Evolutionary conservation across 2,888 invertebrate genomes (phyloP), one percentile per base, ranked within the genome.

Genomic region (Tryphoninae sp.): DNA sequence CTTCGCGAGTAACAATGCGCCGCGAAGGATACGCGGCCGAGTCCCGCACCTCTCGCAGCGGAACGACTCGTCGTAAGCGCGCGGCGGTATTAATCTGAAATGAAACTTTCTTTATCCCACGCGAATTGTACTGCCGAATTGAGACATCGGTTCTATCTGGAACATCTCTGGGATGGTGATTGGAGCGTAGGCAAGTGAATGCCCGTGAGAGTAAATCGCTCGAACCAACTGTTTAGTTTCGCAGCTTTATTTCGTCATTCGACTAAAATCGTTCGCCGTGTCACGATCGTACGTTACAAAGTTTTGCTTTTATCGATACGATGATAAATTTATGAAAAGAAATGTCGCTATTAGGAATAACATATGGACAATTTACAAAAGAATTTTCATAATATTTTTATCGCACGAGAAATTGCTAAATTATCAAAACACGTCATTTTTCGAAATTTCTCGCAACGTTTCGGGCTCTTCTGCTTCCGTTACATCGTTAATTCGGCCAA

Each of bases 1-100:
- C 51, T 65, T 49, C 62, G 51, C 22, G 80, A 76, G 76, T 76
- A 80, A 80, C 80, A 80, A 76, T 80, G 76, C 59, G 75, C 22
- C 45, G 64, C 19, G 53, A 40, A 59, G 23, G 8, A 74, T 80
- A 69, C 71, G 59, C 53, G 58, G 71, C 49, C 22, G 22, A 64
- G 64, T 62, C 42, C 62, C 62, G 16, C 23, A 59, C 23, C 23
- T 59, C 23, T 23, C 42, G 40, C 40, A 11, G 9, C 33, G 59
- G 6, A 7, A 33, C 59, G n/a, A n/a, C 42, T 65, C 75, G 49
- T 65, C 75, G 49, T 58, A 71, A 67, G 42, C 22, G 59, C 49
- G 26, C 49, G 33, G 22, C 13, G 19, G 16, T 80, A 76, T 80
- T 71, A 75, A 80, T 80, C 76, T 49, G 65, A 64, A 79, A 67